phyloP scores from a whole-genome alignment of 2,113 vertebrate genomes.

The Toxotes chatareus region DNA sequence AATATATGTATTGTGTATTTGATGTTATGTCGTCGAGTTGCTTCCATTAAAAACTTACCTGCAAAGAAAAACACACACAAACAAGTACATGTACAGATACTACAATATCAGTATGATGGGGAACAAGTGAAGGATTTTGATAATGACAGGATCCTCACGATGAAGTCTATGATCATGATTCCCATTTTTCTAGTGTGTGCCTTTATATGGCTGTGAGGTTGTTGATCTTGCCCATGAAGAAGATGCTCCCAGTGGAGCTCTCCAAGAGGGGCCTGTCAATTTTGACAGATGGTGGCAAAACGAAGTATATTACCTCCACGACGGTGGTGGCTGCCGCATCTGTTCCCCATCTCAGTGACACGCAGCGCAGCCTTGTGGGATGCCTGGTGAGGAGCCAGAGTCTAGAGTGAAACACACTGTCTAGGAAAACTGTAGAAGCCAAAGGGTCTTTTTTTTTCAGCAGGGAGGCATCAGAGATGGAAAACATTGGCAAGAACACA shows the following conservation, averaged over 20 bases:
- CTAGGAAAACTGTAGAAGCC: background rate
- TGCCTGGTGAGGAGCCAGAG: slow-evolving; percentile 68
- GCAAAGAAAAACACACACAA: background rate
- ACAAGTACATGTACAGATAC: background rate
- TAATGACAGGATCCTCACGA: background rate
- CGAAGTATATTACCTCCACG: background rate
- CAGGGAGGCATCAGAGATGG: slow-evolving; percentile 80
- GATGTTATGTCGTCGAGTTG: no score
- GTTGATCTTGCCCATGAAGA: slow-evolving; percentile 86
- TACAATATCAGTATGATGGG: background rate
- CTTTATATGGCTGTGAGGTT: slow-evolving; percentile 68
- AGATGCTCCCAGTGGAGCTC: slow-evolving; percentile 77
- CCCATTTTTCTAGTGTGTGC: background rate
- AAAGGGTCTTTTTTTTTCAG: slow-evolving; percentile 61
- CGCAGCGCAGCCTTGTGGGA: slow-evolving; percentile 83
- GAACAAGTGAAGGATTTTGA: background rate
- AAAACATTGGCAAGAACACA: slow-evolving; percentile 82
- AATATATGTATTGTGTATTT: background rate
- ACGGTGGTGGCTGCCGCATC: slow-evolving; percentile 75
- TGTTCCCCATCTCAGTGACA: slow-evolving; percentile 84
- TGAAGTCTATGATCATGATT: background rate
- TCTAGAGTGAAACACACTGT: background rate
- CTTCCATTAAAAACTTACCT: background rate
- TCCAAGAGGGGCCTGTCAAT: slow-evolving; percentile 85
- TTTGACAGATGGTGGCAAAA: slow-evolving; percentile 41